phyloP scores from a whole-genome alignment of 2,113 vertebrate species.

The Tylochromis polylepis region DNA sequence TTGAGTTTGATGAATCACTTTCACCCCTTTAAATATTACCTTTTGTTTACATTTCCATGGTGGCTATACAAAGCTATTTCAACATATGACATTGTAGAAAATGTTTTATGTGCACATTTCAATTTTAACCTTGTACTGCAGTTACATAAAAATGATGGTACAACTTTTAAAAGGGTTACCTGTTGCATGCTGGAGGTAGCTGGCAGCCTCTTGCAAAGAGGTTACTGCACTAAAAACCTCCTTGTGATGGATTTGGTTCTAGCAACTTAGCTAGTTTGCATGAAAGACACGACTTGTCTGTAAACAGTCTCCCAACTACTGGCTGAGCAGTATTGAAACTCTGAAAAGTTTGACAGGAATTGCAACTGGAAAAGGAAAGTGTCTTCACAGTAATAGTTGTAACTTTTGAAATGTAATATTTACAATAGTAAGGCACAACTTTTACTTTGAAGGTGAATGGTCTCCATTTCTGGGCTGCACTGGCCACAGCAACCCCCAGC shows the following conservation, averaged over 20 bases:
- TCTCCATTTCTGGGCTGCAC: background rate
- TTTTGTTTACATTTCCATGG: background rate
- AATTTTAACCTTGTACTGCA: background rate
- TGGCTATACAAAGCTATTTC: background rate
- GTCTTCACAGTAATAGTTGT: background rate
- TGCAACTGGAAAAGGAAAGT: background rate
- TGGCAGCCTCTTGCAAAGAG: background rate
- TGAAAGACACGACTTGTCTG: background rate
- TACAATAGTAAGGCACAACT: background rate
- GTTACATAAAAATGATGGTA: rapidly evolving
- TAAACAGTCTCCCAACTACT: background rate
- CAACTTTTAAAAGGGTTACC: background rate
- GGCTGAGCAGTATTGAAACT: background rate
- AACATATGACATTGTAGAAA: background rate
- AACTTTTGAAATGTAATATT: background rate
- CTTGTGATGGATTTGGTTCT: background rate
- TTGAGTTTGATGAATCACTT: background rate
- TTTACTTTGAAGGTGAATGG: background rate
- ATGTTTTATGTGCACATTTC: rapidly evolving
- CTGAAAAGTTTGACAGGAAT: rapidly evolving
- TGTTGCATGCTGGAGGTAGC: background rate
- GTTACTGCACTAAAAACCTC: background rate
- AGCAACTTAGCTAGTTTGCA: background rate
- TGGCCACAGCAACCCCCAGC: background rate
- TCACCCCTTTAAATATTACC: background rate